Evolutionary conservation across 2,113 vertebrate genomes (phyloP).

Genomic region (Myanophis thanlyinensis): DNA sequence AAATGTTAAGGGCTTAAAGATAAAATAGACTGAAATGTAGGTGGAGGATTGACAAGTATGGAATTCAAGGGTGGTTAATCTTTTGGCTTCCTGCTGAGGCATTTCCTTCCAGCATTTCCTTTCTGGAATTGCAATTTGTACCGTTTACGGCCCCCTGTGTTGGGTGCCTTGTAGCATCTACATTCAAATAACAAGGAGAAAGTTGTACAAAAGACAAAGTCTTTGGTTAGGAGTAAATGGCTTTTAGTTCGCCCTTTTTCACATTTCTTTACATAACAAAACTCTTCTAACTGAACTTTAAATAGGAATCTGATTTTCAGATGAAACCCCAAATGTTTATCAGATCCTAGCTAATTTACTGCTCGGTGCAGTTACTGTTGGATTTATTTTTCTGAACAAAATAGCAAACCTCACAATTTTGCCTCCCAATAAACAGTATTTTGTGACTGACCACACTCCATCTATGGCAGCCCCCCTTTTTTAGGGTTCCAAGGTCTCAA

Average conservation of each 20-base stretch:
- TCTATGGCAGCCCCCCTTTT: neutral
- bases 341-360: neutral
- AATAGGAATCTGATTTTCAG: neutral
- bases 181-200: neutral
- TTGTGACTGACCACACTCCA: neutral
- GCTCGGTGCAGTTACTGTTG: neutral
- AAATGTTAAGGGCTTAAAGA: neutral
- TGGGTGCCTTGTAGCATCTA: neutral
- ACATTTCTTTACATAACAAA: neutral
- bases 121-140: constrained; percentile 13
- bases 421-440: neutral
- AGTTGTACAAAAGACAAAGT: neutral
- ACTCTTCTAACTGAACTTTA: neutral
- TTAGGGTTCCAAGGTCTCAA: too few relatives aligned
- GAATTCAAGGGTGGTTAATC: neutral
- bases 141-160: neutral
- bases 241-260: neutral
- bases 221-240: neutral
- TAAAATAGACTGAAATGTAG: constrained; percentile 6
- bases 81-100: constrained; percentile 8
- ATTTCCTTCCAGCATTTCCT: constrained; percentile 23
- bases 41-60: neutral
- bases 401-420: neutral
- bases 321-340: neutral
- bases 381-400: neutral